Evolutionary conservation across 2,888 invertebrate species (phyloP).

Genomic region (Drosophila pullipes): DNA sequence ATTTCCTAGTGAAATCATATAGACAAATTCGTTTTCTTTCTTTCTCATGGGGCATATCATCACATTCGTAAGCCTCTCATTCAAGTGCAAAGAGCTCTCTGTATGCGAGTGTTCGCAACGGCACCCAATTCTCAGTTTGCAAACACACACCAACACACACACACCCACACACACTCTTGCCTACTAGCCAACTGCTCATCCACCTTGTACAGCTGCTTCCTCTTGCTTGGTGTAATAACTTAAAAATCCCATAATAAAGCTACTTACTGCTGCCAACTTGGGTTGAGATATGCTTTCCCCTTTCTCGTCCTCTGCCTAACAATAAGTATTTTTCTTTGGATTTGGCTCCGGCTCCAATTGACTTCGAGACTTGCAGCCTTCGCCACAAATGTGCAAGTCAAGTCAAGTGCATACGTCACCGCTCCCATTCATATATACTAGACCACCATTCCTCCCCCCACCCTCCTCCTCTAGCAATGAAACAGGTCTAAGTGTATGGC

Average conservation of each 20-base stretch:
- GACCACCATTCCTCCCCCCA: not conserved
- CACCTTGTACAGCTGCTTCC: conserved; percentile 1
- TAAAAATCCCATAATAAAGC: conserved; percentile 79
- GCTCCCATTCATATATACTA: conserved; percentile 41
- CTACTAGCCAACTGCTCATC: not conserved
- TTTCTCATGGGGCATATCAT: conserved; percentile 36
- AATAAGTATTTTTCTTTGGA: conserved; percentile 64
- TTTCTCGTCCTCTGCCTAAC: conserved; percentile 24
- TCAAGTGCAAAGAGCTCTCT: conserved; percentile 53
- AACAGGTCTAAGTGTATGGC: conserved; percentile 41
- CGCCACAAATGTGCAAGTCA: conserved; percentile 76
- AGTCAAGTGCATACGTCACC: conserved; percentile 78
- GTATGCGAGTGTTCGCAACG: conserved; percentile 54
- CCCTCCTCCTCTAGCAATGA: not conserved
- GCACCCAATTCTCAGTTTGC: conserved; percentile 42
- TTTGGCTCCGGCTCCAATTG: conserved; percentile 68
- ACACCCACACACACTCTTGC: not conserved
- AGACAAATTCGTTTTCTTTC: conserved; percentile 42
- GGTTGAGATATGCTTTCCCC: conserved; percentile 1
- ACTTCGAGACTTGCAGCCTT: conserved; percentile 55
- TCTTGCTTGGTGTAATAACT: conserved; percentile 65
- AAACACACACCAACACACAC: conserved; percentile 14
- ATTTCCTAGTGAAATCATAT: conserved; percentile 24
- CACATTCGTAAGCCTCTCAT: conserved; percentile 45
- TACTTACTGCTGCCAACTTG: conserved; percentile 62